Conservation (phyloP, 2,888 invertebrate genomes). For the Gymnoscelis rufifasciata region DNA sequence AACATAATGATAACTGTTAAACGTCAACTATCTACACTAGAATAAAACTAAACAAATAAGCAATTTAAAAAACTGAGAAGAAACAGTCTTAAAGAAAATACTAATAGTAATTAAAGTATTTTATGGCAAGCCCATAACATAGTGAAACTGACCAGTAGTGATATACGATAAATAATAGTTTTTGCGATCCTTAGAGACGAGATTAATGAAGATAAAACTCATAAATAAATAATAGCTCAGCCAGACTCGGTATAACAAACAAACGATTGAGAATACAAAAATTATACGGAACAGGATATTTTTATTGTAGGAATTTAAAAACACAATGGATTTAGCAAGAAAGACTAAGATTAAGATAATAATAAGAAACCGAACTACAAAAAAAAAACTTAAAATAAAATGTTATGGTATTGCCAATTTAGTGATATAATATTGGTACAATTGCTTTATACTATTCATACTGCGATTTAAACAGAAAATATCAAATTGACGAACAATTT, state of each 20-base stretch:
- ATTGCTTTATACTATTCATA: too few species aligned
- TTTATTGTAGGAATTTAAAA: not conserved
- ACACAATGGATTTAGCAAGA: too few species aligned
- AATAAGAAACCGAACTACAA: too few species aligned
- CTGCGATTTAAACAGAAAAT: too few species aligned
- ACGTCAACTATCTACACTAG: too few species aligned
- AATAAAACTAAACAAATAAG: too few species aligned
- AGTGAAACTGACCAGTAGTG: slow-evolving; percentile 1
- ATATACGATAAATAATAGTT: slow-evolving; percentile 7
- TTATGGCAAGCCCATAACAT: slow-evolving; percentile 10
- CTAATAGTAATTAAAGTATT: slow-evolving; percentile 3
- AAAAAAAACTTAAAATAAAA: too few species aligned
- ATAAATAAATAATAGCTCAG: slow-evolving; percentile 12
- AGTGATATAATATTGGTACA: too few species aligned
- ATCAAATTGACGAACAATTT: not conserved
- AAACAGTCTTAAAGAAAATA: not conserved
- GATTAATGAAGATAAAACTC: slow-evolving; percentile 11
- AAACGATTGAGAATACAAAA: slow-evolving; percentile 8
- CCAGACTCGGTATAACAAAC: slow-evolving; percentile 4
- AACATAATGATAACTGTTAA: not conserved
- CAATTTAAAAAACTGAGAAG: not conserved
- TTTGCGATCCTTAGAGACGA: slow-evolving; percentile 11
- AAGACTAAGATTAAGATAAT: too few species aligned
- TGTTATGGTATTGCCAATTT: too few species aligned
- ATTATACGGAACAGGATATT: slow-evolving; percentile 8